A percentile compares a stretch with the other conserved stretches of the same genome.
phyloP scores from a whole-genome alignment of 2,888 invertebrate species.

The Caenorhabditis virilis region DNA sequence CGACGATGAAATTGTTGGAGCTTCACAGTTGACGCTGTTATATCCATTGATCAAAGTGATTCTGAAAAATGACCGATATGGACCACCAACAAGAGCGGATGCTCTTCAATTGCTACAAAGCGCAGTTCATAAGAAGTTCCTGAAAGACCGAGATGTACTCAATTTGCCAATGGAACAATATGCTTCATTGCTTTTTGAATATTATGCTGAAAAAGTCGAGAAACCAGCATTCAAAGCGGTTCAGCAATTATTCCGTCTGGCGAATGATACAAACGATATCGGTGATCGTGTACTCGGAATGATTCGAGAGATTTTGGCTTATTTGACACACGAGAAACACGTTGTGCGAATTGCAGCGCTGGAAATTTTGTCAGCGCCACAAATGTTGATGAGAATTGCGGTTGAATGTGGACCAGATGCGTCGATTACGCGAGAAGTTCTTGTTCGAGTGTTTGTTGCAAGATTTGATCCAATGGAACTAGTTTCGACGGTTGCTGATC shows the following conservation, averaged over 20 bases:
- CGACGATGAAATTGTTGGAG: constrained; percentile 51
- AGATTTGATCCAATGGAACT: constrained; percentile 35
- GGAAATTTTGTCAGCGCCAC: constrained; percentile 43
- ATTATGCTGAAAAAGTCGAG: constrained; percentile 16
- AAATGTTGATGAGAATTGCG: constrained; percentile 43
- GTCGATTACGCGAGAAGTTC: constrained; percentile 24
- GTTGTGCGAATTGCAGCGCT: constrained; percentile 39
- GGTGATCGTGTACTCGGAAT: constrained; percentile 42
- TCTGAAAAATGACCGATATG: constrained; percentile 8
- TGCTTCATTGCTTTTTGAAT: constrained; percentile 42
- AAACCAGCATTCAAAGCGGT: constrained; percentile 11
- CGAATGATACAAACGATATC: constrained; percentile 47
- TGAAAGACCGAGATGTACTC: constrained; percentile 45
- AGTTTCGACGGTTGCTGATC: constrained; percentile 28
- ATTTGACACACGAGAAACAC: constrained; percentile 33
- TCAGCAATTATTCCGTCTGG: constrained; percentile 35
- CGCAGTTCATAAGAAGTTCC: constrained; percentile 43
- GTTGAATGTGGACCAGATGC: constrained; percentile 35
- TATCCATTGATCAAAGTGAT: constrained; percentile 41
- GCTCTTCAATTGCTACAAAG: constrained; percentile 38
- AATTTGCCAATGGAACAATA: constrained; percentile 49
- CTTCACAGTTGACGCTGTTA: constrained; percentile 47
- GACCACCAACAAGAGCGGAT: constrained; percentile 16
- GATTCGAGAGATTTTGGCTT: constrained; percentile 38
- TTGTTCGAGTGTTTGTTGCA: constrained; percentile 40